A percentile compares a stretch with the other conserved stretches of the same genome.
These are phyloP conservation scores for Brenthis hecate DNA, from an alignment of 2,888 invertebrate genomes.

Conservation along the genomic window DNA sequence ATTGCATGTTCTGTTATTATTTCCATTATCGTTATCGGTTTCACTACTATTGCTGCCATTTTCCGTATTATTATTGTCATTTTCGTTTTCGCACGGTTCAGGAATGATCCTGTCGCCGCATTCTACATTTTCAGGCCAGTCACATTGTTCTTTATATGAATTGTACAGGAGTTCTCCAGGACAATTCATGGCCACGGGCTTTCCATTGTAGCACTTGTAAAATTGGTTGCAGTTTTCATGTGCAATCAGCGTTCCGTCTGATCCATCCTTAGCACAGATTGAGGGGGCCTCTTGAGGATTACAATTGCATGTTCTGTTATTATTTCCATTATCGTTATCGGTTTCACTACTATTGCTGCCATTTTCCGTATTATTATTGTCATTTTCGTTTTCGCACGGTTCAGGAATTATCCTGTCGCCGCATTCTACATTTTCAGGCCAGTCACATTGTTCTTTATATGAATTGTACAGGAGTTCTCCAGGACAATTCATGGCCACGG, in stretches of 20 bases:
- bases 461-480: not conserved
- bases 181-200: slow-evolving; percentile 42
- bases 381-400: slow-evolving; percentile 31
- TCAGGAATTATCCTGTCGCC: slow-evolving; percentile 31
- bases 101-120: slow-evolving; percentile 39
- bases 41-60: slow-evolving; percentile 14
- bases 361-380: slow-evolving; percentile 10
- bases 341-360: slow-evolving; percentile 14
- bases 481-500: slow-evolving; percentile 43
- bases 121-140: slow-evolving; percentile 44
- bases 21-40: slow-evolving; percentile 3
- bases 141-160: slow-evolving; percentile 41
- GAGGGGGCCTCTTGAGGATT: slow-evolving; percentile 44
- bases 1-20: slow-evolving; percentile 33
- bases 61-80: slow-evolving; percentile 13
- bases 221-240: slow-evolving; percentile 51
- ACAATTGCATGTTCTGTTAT: slow-evolving; percentile 36
- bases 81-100: slow-evolving; percentile 29
- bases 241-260: slow-evolving; percentile 48
- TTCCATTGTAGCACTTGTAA: slow-evolving; percentile 44
- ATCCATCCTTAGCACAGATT: slow-evolving; percentile 45
- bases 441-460: slow-evolving; percentile 44
- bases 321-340: not conserved
- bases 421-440: slow-evolving; percentile 45
- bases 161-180: slow-evolving; percentile 19